Conservation (phyloP, 23 tunicate species). For the Phallusia fumigata region DNA sequence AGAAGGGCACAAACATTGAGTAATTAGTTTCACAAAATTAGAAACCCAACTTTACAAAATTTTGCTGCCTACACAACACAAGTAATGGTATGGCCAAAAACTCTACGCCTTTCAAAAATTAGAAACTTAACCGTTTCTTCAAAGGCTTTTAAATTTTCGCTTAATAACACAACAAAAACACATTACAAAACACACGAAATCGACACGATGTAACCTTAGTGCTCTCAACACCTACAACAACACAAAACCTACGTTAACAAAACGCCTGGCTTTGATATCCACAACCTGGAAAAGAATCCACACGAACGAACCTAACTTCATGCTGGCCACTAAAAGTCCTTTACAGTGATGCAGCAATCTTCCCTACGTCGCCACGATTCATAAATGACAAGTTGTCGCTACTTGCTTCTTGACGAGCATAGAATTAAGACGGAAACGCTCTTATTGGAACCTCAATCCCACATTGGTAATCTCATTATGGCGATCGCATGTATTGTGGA, state of each 20-base stretch:
- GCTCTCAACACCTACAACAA: no score
- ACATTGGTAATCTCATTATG: neutral
- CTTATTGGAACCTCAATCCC: conserved; percentile 4
- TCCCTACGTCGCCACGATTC: neutral
- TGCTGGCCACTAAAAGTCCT: neutral
- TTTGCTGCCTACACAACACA: no score
- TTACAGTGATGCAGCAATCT: neutral
- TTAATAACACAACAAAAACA: no score
- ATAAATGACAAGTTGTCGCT: neutral
- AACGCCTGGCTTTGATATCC: neutral
- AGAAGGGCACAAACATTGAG: no score
- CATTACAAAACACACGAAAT: no score
- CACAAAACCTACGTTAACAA: neutral
- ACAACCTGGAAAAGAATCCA: neutral
- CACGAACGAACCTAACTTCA: neutral
- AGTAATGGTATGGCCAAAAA: no score
- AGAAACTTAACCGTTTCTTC: no score
- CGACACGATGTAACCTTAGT: no score
- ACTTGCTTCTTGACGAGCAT: neutral
- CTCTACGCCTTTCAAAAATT: no score
- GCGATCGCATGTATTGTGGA: neutral
- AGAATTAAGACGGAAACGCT: neutral
- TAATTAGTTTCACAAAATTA: no score
- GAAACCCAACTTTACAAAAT: no score
- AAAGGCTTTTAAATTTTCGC: no score